Evolutionary conservation across 2,113 vertebrate species (phyloP).

Genomic region (Perca schrenkii): DNA sequence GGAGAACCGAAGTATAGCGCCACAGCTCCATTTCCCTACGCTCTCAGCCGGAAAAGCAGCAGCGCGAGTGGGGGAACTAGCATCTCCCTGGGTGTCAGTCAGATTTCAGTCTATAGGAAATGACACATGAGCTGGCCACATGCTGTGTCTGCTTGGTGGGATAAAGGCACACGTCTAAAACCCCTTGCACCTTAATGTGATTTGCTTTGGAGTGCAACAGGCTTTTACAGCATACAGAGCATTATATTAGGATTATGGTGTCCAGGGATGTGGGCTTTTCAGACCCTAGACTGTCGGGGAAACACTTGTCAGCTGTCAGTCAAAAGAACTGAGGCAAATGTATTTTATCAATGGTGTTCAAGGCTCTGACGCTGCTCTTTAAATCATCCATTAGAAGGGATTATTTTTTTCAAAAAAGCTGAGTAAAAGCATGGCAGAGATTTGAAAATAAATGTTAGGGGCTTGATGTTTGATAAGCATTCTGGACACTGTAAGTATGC

Average conservation of each 20-base stretch:
- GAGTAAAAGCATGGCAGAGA: background rate
- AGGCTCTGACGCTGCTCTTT: constrained; percentile 16
- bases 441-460: constrained; percentile 7
- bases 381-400: constrained; percentile 26
- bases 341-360: constrained; percentile 23
- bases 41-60: constrained; percentile 31
- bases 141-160: constrained; percentile 68
- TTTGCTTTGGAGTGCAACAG: constrained; percentile 71
- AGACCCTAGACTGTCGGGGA: constrained; percentile 59
- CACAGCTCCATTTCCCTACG: constrained; percentile 11
- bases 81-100: constrained; percentile 51
- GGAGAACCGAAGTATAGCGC: background rate
- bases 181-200: constrained; percentile 67
- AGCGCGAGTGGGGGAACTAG: constrained; percentile 4
- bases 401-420: background rate
- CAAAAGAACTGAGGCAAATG: constrained; percentile 35
- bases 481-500: background rate
- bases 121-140: constrained; percentile 71
- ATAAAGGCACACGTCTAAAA: constrained; percentile 72
- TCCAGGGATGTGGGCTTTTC: constrained; percentile 52
- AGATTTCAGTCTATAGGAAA: constrained; percentile 54
- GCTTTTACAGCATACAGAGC: constrained; percentile 54
- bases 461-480: constrained; percentile 6
- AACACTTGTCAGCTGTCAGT: constrained; percentile 70
- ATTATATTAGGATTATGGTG: constrained; percentile 67